Evolutionary conservation across 2,113 vertebrate species (phyloP).

Genomic region (Anthoscopus minutus): DNA sequence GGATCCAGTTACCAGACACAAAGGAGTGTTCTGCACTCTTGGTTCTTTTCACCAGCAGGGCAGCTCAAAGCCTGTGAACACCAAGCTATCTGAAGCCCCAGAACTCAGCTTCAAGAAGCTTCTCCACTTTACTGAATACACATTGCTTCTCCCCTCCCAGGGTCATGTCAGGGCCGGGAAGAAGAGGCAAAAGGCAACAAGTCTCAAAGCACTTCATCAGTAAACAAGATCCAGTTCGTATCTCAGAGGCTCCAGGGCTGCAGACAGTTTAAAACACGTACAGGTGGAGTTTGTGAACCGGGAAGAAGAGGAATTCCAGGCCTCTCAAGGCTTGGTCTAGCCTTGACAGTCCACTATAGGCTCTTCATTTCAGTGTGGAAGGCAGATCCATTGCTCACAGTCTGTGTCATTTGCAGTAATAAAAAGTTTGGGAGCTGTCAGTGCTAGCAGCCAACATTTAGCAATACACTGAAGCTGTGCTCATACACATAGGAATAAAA

Average conservation of each 20-base stretch:
- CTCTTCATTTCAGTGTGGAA: conserved; percentile 13
- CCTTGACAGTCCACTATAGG: background rate
- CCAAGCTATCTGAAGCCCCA: background rate
- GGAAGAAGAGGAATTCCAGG: background rate
- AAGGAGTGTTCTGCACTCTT: conserved; percentile 15
- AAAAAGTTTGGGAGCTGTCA: conserved; percentile 20
- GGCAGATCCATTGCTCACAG: conserved; percentile 36
- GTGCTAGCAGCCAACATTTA: conserved; percentile 20
- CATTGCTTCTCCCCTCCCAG: background rate
- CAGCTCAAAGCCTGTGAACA: background rate
- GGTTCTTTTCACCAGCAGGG: background rate
- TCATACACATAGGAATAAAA: background rate
- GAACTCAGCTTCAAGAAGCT: background rate
- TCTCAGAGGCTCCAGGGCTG: conserved; percentile 28
- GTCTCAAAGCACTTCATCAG: conserved; percentile 55
- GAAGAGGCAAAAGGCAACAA: conserved; percentile 34
- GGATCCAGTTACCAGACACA: conserved; percentile 21
- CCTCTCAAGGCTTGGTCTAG: background rate
- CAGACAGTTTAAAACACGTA: background rate
- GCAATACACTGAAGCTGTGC: conserved; percentile 32
- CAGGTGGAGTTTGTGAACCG: background rate
- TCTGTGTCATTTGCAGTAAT: conserved; percentile 19
- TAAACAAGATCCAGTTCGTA: conserved; percentile 40
- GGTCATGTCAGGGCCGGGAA: background rate
- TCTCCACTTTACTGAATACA: background rate